Evolutionary conservation across 2,113 vertebrate species (phyloP), one percentile per base, ranked within the genome.

Genomic region (Alosa alosa): DNA sequence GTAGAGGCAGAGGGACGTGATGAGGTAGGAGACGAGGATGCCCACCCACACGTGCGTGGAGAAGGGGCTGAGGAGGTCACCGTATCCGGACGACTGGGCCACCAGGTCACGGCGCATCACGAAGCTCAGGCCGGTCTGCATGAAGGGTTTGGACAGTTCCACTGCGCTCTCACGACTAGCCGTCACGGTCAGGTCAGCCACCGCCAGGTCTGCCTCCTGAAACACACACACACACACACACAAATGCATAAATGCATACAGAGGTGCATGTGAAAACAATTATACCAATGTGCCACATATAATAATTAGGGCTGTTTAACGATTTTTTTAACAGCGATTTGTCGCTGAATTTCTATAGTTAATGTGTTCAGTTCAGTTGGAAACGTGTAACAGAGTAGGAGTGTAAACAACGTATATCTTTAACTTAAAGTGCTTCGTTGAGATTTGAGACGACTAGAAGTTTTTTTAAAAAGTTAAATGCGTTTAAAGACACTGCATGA

Each of bases 101-200:
- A 50, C 47, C 0, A 85, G 15, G 49, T 96, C 95, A 75, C 93
- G 96, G 11, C 90, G 92, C 20, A 97, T 85, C 87, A 98, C 10
- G 92, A 98, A 98, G n/a, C 96, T 91, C 0, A 98, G 92, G 0
- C 97, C 97, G 0, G 96, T 97, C 82, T 96, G 95, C 92, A 98
- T 95, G 93, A 97, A 98, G 0, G 97, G 96, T 0, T 95, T 96
- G 86, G 94, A 96, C 94, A 97, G 96, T 87, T 96, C 96, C 41
- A 98, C 94, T 0, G n/a, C 92, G 15, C 88, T 91, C 84, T 96
- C 97, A 31, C 97, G 92, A 11, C 81, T 22, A 0, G 96, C 95
- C 0, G 95, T 97, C 84, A 97, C 85, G 0, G 97, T 98, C 83
- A 98, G 87, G 0, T 96, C 95, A 0, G 97, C 97, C 88, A 98